A percentile compares a stretch with the other conserved stretches of the same genome.
Conservation (phyloP, 2,113 vertebrate genomes). For the Myrmecophaga tridactyla region DNA sequence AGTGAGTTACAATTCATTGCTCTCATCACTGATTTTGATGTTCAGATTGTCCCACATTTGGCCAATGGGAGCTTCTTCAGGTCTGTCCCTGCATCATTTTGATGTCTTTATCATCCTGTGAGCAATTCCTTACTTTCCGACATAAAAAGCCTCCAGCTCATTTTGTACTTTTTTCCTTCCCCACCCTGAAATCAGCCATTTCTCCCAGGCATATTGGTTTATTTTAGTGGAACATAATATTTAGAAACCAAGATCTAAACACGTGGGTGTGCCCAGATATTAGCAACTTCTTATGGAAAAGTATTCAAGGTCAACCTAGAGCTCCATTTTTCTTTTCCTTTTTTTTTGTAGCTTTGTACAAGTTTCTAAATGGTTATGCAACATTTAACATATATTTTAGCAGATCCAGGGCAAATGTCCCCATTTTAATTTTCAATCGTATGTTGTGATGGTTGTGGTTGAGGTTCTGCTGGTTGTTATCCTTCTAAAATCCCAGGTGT, state of each 20-base stretch:
- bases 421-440: constrained; percentile 12
- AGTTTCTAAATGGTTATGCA: not conserved
- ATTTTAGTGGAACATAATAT: not conserved
- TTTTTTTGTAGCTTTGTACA: not conserved
- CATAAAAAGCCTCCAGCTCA: not conserved
- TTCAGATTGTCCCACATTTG: not conserved
- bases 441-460: not conserved
- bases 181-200: not conserved
- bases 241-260: constrained; percentile 17
- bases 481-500: not conserved
- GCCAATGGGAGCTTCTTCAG: too few species aligned
- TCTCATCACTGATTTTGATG: not conserved
- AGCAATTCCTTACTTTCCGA: not conserved
- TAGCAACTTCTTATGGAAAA: not conserved
- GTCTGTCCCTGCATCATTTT: not conserved
- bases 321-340: not conserved
- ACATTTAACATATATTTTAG: not conserved
- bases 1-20: not conserved
- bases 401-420: not conserved
- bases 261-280: not conserved
- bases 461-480: not conserved
- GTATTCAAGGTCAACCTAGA: not conserved
- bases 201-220: not conserved
- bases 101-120: not conserved
- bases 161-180: not conserved